Evolutionary conservation across 2,888 invertebrate species (phyloP), one percentile per base, ranked within the genome.

Genomic region (Opisthograptis luteolata): DNA sequence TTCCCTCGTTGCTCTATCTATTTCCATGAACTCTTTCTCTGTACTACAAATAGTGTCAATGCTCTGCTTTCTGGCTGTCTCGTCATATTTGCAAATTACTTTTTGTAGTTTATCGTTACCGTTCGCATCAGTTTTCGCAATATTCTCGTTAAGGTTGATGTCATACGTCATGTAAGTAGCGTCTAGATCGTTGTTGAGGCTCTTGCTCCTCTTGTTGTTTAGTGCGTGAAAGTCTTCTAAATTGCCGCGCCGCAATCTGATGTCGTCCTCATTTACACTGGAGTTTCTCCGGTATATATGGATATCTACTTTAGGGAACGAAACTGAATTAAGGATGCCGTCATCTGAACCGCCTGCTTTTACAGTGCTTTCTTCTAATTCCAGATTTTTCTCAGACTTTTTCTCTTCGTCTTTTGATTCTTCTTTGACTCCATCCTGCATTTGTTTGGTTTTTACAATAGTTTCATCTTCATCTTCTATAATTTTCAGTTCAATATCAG

Each of bases 1-100:
- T 58, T 90, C 86, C 55, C 84, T 70, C 9, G 84, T 86, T 5
- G 89, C 89, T 68, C 76, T 86, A 55, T 88, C 88, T 34, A 91
- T 91, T 76, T 90, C 90, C 50, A 83, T 69, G 55, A 90, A 91
- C 56, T 91, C 90, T 57, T 81, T 89, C 68, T 87, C 88, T 9
- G 86, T 91, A 51, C 84, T 87, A 8, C 90, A 88, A 56, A 87
- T 71, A 12, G 89, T 86, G 47, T 89, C 88, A 41, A 87, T 66
- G 54, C 89, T 90, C 51, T 81, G 79, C 64, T 89, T 88, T 49
- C 81, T 71, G 34, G 74, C 63, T 12, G 73, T 58, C 9, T 81
- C 77, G 8, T 81, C 74, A 58, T 87, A 85, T 66, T 88, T 90
- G 56, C 90, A 91, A 2, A 87, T 73, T 1, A 91, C 83, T 66